Evolutionary conservation across 2,888 invertebrate genomes (phyloP), one percentile per base, ranked within the genome.

Genomic region (Andrena praecox): DNA sequence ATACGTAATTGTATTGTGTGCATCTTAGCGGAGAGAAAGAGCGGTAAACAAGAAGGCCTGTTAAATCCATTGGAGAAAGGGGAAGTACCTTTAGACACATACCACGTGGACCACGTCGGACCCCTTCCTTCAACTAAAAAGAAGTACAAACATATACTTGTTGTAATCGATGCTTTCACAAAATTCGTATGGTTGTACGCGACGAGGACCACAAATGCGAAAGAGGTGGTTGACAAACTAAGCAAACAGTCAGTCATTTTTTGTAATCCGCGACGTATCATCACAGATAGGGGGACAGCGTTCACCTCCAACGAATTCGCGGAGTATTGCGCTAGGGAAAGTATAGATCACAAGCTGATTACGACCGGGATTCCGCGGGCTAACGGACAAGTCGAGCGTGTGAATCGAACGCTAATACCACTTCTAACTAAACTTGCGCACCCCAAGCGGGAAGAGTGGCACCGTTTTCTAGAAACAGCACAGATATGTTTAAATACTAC

Each of bases 51-150:
- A 29, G 66, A 66, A 12, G 66, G 66, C 48, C 48, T 50, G 7
- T 27, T 66, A 24, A 27, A 20, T 27, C 48, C 66, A 2, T 35
- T 66, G 24, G 66, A 66, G 20, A 66, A 66, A 50, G 66, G 66
- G 20, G 29, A 48, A 35, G n/a, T 29, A 50, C 66, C 48, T 0
- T 24, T 66, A 5, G 66, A 66, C 27, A 66, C 66, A 7, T 66
- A 66, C 12, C 66, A 50, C 10, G 48, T 66, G 2, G 66, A 50
- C 50, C 50, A 50, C 48, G n/a, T 50, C 10, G 35, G 64, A 64
- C 64, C 64, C 6, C n/a, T 33, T 48, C 27, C 27, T 27, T 27
- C 27, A 27, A 27, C 27, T 2, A 27, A 27, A 27, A 27, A 27
- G 2, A 27, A 27, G 27, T 27, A 27, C 27, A 27, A 27, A 2